A percentile compares a stretch with the other conserved stretches of the same genome.
Evolutionary conservation across 2,888 invertebrate genomes (phyloP).

Genomic region (Lasioglossum lativentre): DNA sequence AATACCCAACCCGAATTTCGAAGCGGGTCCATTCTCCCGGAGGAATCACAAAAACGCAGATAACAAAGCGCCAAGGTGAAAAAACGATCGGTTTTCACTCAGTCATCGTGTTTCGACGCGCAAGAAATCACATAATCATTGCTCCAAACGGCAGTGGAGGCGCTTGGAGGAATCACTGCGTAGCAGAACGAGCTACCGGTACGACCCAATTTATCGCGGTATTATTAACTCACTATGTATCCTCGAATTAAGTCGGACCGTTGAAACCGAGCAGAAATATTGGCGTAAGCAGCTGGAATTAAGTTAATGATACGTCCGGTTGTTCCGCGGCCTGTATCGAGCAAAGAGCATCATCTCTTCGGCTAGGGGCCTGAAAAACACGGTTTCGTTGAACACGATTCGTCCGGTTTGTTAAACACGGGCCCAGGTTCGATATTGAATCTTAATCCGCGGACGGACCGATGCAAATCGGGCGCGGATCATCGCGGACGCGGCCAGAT

Average conservation of each 20-base stretch:
- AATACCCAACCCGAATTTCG: not conserved
- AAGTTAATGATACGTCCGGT: slow-evolving; percentile 36
- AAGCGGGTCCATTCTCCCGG: not conserved
- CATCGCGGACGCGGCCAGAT: slow-evolving; percentile 34
- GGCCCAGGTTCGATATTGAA: slow-evolving; percentile 52
- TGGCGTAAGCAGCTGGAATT: slow-evolving; percentile 35
- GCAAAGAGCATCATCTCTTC: not conserved
- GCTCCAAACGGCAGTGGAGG: not conserved
- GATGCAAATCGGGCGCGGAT: slow-evolving; percentile 44
- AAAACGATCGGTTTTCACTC: slow-evolving; percentile 5
- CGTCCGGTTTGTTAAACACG: slow-evolving; percentile 27
- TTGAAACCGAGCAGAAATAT: not conserved
- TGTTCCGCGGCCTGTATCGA: not conserved
- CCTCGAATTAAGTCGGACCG: not conserved
- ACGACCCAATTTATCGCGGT: slow-evolving; percentile 37
- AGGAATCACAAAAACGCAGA: not conserved
- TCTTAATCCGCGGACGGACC: slow-evolving; percentile 49
- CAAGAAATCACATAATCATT: slow-evolving; percentile 19
- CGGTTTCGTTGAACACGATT: slow-evolving; percentile 15
- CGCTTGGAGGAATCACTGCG: slow-evolving; percentile 16
- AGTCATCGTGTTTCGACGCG: slow-evolving; percentile 5
- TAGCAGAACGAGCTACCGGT: slow-evolving; percentile 7
- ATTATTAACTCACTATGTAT: slow-evolving; percentile 33
- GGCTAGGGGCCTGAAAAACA: not conserved
- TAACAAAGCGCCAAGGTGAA: not conserved